Evolutionary conservation across 1,140 invertebrate species (phyloP), one percentile per base, ranked within the genome.

Genomic region (Ectropis grisescens): DNA sequence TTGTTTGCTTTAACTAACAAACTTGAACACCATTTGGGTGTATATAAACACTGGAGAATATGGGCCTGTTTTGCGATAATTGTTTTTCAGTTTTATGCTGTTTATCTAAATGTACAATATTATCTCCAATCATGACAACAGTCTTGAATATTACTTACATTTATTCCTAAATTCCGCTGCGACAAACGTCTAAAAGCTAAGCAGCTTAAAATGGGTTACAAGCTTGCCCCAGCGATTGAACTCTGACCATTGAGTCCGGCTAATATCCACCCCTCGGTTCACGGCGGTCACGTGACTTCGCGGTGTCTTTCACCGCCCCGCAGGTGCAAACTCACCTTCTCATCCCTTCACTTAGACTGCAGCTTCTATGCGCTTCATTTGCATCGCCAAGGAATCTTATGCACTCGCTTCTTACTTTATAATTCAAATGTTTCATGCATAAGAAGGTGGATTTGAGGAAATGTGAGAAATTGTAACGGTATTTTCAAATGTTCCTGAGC

Each of bases 391-490:
- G 52, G 56, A 62, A 59, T 80, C 54, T 69, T 61, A 69, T 80
- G 68, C 68, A 71, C 60, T 57, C 71, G 69, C 57, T 69, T 67
- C 55, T 56, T 60, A 61, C 67, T 71, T 74, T 71, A 74, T 78
- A 78, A 80, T 75, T 78, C 68, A 78, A 71, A 80, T 78, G 53
- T 66, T 61, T 57, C 64, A 53, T 56, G 43, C 41, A 45, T 58
- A 57, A 51, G 43, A 33, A 54, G 50, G 47, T 54, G 58, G 60
- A 65, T 67, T 61, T 49, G 41, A 58, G 60, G 57, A 66, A 70
- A 76, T 80, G 69, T 80, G 75, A 76, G 75, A 80, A 80, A 58
- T 64, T 68, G 49, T 76, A 79, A 79, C 71, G 72, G 68, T 66
- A 58, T 70, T 68, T 58, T 66, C 3, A 19, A 19, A 19, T 19